A percentile compares a stretch with the other conserved stretches of the same genome.
Evolutionary conservation across 2,797 vertebrate species (phyloP).

Genomic region (Graptemys geographica): DNA sequence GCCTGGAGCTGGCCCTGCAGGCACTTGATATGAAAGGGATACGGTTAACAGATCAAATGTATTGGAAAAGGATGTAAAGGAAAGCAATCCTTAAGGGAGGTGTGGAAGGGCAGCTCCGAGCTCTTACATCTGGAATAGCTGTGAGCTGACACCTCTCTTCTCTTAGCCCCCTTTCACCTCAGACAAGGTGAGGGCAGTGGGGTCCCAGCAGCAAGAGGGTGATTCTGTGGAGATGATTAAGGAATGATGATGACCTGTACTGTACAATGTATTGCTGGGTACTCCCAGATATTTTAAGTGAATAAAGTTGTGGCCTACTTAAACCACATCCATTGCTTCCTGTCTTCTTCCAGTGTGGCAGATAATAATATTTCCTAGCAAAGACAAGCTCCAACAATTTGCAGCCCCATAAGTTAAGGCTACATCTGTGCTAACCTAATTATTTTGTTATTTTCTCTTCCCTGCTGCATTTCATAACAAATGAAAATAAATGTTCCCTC

Average conservation of each 20-base stretch:
- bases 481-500: not conserved
- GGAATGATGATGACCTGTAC: not conserved
- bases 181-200: not conserved
- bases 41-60: not conserved
- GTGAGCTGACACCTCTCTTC: not conserved
- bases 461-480: not conserved
- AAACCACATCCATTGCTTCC: not conserved
- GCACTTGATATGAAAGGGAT: not conserved
- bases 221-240: not conserved
- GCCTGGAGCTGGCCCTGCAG: too few relatives aligned
- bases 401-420: not conserved
- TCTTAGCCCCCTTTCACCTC: not conserved
- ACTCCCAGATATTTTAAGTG: not conserved
- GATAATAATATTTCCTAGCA: not conserved
- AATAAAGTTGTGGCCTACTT: not conserved
- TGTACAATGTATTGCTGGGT: not conserved
- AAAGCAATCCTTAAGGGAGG: not conserved
- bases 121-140: not conserved
- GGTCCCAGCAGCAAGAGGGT: not conserved
- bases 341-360: not conserved
- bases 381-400: not conserved
- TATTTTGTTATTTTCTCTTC: not conserved
- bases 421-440: not conserved
- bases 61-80: not conserved
- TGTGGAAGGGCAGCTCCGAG: not conserved